A percentile compares a stretch with the other conserved stretches of the same genome.
Evolutionary conservation across 2,888 invertebrate species (phyloP).

Genomic region (Lobophora halterata): DNA sequence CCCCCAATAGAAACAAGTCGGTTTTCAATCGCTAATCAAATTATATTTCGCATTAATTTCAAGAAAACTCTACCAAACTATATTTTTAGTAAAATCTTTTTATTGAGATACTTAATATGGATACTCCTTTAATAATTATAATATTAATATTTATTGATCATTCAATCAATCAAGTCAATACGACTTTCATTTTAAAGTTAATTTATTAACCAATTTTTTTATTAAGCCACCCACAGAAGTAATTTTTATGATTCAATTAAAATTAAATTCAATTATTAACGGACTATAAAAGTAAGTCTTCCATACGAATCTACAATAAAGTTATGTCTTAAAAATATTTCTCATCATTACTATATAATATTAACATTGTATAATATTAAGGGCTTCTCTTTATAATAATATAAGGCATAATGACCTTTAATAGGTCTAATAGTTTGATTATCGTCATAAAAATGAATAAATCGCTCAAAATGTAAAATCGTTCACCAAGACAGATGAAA

Average conservation of each 20-base stretch:
- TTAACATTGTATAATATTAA: conserved; percentile 45
- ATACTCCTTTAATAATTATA: no score
- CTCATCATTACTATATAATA: conserved; percentile 49
- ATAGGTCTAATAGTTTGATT: conserved; percentile 66
- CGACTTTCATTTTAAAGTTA: no score
- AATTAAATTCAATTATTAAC: conserved; percentile 14
- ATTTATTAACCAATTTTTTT: conserved; percentile 1
- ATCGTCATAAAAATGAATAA: conserved; percentile 61
- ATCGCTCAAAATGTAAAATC: conserved; percentile 29
- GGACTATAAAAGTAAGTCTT: conserved; percentile 13
- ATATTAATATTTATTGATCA: no score
- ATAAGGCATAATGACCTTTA: conserved; percentile 60
- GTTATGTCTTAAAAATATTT: conserved; percentile 33
- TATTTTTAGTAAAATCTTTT: no score
- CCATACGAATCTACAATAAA: conserved; percentile 20
- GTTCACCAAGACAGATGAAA: conserved; percentile 12
- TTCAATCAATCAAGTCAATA: no score
- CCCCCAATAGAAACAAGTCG: no score
- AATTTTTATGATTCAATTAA: conserved; percentile 6
- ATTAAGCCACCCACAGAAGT: background rate
- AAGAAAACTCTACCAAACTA: no score
- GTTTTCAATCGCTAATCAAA: no score
- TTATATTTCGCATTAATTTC: no score
- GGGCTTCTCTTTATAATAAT: conserved; percentile 52
- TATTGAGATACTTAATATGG: no score